Conservation (phyloP, 2,888 invertebrate species). For the Synergus itoensis region DNA sequence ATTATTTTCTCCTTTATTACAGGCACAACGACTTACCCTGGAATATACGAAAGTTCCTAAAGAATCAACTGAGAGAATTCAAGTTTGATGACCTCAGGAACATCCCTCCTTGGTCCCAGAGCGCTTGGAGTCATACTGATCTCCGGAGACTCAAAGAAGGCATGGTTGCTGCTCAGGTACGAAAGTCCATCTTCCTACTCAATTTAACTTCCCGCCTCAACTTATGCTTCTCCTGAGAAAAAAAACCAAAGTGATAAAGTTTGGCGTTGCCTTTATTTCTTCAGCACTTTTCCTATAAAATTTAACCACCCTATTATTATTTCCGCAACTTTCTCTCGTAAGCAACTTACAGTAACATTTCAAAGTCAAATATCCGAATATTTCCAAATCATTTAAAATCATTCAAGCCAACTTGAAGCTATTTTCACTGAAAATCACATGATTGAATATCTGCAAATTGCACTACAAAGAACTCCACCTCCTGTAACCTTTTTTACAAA, state of each 20-base stretch:
- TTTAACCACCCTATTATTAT: neutral
- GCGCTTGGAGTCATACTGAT: conserved; percentile 90
- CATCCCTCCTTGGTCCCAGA: conserved; percentile 85
- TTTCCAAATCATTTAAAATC: too few relatives aligned
- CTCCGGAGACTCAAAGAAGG: conserved; percentile 86
- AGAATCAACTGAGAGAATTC: conserved; percentile 92
- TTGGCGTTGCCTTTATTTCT: conserved; percentile 9
- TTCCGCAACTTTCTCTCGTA: neutral
- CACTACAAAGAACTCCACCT: too few relatives aligned
- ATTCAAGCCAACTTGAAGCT: too few relatives aligned
- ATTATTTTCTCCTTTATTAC: conserved; percentile 53
- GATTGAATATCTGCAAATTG: too few relatives aligned
- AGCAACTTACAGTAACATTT: too few relatives aligned
- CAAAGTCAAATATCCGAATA: too few relatives aligned
- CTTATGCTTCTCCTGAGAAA: neutral
- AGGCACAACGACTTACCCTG: conserved; percentile 95
- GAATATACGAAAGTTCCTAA: conserved; percentile 94
- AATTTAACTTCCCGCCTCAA: conserved; percentile 42
- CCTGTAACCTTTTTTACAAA: neutral
- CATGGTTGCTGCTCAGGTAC: conserved; percentile 88
- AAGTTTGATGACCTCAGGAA: conserved; percentile 85
- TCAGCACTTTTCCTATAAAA: neutral
- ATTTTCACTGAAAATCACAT: too few relatives aligned
- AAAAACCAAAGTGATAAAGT: conserved; percentile 26
- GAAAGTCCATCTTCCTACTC: conserved; percentile 55